Percentiles rank a stretch among this genome's conserved stretches.
phyloP scores from a whole-genome alignment of 2,797 vertebrate species.

The Phataginus tetradactyla region DNA sequence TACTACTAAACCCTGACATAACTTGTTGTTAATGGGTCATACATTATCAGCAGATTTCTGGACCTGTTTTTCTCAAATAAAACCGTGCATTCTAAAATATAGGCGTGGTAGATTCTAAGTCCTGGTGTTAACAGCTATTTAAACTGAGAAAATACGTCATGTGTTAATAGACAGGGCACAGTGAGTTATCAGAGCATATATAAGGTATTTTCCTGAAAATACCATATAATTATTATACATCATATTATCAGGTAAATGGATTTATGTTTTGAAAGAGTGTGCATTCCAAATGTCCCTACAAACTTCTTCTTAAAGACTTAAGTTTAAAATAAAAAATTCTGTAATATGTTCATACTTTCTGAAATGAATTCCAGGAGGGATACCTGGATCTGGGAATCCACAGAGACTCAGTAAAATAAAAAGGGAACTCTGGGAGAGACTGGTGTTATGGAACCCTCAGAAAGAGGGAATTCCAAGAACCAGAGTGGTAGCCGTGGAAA shows the following conservation, averaged over 20 bases:
- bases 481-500: neutral
- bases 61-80: neutral
- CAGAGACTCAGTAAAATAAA: neutral
- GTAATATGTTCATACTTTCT: neutral
- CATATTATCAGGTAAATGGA: neutral
- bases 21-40: neutral
- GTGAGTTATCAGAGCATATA: neutral
- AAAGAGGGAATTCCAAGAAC: neutral
- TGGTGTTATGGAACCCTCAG: neutral
- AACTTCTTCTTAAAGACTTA: constrained; percentile 27
- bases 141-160: neutral
- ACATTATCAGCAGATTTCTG: neutral
- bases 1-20: neutral
- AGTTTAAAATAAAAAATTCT: neutral
- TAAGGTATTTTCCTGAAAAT: constrained; percentile 19
- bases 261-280: neutral
- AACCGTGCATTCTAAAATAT: neutral
- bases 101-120: neutral
- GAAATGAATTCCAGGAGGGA: neutral
- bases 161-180: neutral
- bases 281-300: neutral
- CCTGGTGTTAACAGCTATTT: neutral
- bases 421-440: neutral
- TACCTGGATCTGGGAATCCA: neutral
- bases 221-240: neutral